Conservation (phyloP, 2,113 vertebrate species). For the Cephalopholis sonnerati region DNA sequence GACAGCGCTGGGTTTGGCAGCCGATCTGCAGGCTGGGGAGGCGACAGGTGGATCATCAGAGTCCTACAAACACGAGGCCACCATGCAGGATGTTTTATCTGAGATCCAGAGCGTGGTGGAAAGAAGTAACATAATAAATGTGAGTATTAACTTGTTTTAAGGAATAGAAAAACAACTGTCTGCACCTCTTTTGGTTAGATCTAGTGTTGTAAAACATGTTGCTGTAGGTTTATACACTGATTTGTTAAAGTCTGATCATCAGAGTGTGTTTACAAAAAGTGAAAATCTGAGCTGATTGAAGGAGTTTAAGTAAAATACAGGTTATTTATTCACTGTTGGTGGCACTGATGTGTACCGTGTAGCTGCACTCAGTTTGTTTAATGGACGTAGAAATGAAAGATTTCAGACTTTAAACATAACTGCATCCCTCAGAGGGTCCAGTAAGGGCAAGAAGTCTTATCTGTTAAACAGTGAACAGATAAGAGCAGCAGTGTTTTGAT, state of each 20-base stretch:
- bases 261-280: not conserved
- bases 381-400: not conserved
- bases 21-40: slow-evolving; percentile 9
- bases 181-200: not conserved
- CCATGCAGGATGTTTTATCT: slow-evolving; percentile 69
- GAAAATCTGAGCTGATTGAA: not conserved
- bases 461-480: slow-evolving; percentile 52
- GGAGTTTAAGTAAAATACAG: not conserved
- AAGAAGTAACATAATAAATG: slow-evolving; percentile 68
- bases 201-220: not conserved
- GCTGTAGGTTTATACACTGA: not conserved
- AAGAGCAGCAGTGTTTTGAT: slow-evolving; percentile 30
- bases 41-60: slow-evolving; percentile 3
- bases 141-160: slow-evolving; percentile 64
- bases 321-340: not conserved
- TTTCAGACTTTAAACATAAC: not conserved
- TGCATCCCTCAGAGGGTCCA: not conserved
- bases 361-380: not conserved
- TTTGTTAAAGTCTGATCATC: not conserved
- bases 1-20: not conserved
- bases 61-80: slow-evolving; percentile 9
- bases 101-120: slow-evolving; percentile 70
- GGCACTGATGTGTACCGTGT: not conserved
- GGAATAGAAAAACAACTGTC: not conserved
- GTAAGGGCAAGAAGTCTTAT: slow-evolving; percentile 4